These are phyloP conservation scores for Oryzias javanicus DNA, from an alignment of 2,113 vertebrate species.

Conservation along the genomic window DNA sequence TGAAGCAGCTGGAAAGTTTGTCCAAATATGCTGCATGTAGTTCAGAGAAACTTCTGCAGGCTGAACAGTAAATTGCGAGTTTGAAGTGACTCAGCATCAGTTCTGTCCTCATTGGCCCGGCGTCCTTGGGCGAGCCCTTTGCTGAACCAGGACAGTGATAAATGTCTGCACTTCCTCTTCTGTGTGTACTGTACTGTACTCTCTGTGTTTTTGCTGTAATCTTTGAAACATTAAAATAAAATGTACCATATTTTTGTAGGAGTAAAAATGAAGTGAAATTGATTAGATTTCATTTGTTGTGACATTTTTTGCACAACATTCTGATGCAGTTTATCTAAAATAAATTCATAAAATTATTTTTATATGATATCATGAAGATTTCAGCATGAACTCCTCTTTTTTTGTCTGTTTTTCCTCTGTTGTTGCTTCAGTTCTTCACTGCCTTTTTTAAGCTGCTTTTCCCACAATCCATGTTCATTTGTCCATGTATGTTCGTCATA, in stretches of 20 bases:
- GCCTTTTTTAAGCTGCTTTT: no score
- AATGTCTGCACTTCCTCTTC: slow-evolving; percentile 37
- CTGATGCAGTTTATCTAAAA: no score
- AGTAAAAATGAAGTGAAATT: slow-evolving; percentile 13
- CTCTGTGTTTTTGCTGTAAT: background rate
- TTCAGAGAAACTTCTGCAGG: background rate
- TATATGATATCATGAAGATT: no score
- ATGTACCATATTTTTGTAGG: slow-evolving; percentile 8
- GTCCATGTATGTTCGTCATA: no score
- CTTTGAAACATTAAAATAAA: slow-evolving; percentile 3
- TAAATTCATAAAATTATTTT: no score
- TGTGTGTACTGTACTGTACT: slow-evolving; percentile 28
- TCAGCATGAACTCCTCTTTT: no score
- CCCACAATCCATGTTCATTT: no score
- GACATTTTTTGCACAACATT: no score
- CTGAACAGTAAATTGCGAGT: background rate
- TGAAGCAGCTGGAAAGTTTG: slow-evolving; percentile 2
- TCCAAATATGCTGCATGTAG: background rate
- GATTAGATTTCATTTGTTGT: slow-evolving; percentile 5
- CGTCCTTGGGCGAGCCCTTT: slow-evolving; percentile 28
- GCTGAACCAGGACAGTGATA: no score
- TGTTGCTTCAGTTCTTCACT: no score
- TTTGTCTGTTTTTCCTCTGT: no score
- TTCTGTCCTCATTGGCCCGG: slow-evolving; percentile 21
- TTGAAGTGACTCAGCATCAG: background rate